These are phyloP conservation scores for Cylindroiulus punctatus DNA, from an alignment of 2,888 invertebrate genomes.

Conservation along the genomic window DNA sequence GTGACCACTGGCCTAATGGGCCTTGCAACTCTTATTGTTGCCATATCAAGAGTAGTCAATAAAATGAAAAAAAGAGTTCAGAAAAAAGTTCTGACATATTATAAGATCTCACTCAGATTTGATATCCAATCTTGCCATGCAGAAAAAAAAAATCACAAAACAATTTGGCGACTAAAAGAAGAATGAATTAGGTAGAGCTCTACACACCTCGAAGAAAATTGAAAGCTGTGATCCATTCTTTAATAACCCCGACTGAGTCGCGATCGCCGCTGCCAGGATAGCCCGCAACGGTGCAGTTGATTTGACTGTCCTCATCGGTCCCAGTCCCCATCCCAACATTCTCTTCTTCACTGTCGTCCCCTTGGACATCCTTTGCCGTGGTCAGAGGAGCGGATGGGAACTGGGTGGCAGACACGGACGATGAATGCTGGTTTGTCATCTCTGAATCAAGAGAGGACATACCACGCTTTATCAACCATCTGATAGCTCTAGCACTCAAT, in stretches of 20 bases:
- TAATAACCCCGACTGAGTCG: conserved; percentile 73
- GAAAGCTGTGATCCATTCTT: conserved; percentile 77
- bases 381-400: conserved; percentile 51
- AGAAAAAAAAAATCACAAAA: not conserved
- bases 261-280: conserved; percentile 54
- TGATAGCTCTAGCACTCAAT: not conserved
- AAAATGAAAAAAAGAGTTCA: not conserved
- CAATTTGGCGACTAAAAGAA: conserved; percentile 34
- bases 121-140: conserved; percentile 15
- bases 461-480: conserved; percentile 27
- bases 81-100: not conserved
- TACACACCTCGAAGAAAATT: conserved; percentile 77
- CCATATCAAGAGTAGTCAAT: not conserved
- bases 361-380: conserved; percentile 66
- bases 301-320: conserved; percentile 56
- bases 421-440: conserved; percentile 25
- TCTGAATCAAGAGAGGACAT: conserved; percentile 43
- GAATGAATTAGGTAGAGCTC: conserved; percentile 36
- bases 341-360: conserved; percentile 63
- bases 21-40: not conserved
- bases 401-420: conserved; percentile 13
- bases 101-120: not conserved
- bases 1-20: not conserved
- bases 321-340: conserved; percentile 25
- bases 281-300: conserved; percentile 70